Conservation (phyloP, 2,888 invertebrate genomes). For the Tachystola acroxantha region DNA sequence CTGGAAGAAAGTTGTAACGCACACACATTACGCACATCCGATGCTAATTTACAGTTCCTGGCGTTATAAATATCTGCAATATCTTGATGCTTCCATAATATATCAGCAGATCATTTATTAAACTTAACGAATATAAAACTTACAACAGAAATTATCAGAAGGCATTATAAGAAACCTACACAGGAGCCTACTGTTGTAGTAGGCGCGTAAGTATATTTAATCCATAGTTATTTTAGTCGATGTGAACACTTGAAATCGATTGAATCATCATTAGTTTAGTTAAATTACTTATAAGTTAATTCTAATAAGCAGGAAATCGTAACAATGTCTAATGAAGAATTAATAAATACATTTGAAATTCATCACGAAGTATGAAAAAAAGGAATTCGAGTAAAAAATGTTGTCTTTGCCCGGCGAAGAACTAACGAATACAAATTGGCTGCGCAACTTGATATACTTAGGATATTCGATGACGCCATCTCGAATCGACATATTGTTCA, state of each 20-base stretch:
- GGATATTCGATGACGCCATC: background rate
- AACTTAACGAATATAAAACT: background rate
- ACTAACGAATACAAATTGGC: background rate
- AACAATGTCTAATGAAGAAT: constrained; percentile 5
- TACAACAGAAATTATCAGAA: background rate
- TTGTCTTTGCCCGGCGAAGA: background rate
- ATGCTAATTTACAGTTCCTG: too few species aligned
- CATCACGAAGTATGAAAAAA: constrained; percentile 8
- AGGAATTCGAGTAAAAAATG: constrained; percentile 6
- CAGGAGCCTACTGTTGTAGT: too few species aligned
- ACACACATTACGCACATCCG: too few species aligned
- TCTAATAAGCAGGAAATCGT: constrained; percentile 7
- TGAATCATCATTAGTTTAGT: background rate
- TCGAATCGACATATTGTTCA: too few species aligned
- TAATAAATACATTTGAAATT: constrained; percentile 1
- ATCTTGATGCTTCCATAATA: too few species aligned
- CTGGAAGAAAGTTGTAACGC: too few species aligned
- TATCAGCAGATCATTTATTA: too few species aligned
- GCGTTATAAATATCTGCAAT: too few species aligned
- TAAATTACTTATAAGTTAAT: background rate
- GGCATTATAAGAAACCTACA: too few species aligned
- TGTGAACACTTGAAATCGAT: background rate
- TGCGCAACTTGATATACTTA: background rate
- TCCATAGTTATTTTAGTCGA: background rate
- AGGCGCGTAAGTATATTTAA: background rate